Percentiles rank a stretch among this genome's conserved stretches.
These are phyloP conservation scores for Scaptomyza tumidula DNA, from an alignment of 2,888 invertebrate genomes.

Conservation along the genomic window DNA sequence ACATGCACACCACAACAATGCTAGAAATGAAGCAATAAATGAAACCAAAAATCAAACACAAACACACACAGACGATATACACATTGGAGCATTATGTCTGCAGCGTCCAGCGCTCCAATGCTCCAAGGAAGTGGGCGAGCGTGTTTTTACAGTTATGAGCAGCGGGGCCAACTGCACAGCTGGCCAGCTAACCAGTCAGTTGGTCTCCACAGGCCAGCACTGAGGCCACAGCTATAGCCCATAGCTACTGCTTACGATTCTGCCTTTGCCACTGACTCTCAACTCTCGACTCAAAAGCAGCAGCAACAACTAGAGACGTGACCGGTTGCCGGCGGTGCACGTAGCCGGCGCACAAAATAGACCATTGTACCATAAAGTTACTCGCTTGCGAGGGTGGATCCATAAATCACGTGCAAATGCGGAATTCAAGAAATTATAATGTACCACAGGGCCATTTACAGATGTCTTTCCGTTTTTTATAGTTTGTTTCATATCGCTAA, in stretches of 20 bases:
- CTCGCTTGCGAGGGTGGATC: conserved; percentile 35
- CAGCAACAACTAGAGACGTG: conserved; percentile 58
- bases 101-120: conserved; percentile 11
- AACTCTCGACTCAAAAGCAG: conserved; percentile 19
- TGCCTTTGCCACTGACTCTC: conserved; percentile 13
- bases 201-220: conserved; percentile 44
- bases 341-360: conserved; percentile 56
- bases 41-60: conserved; percentile 65
- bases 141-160: conserved; percentile 79
- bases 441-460: neutral
- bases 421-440: neutral
- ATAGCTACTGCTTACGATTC: conserved; percentile 17
- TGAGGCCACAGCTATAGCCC: conserved; percentile 9
- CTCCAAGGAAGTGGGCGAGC: conserved; percentile 79
- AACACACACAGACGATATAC: neutral
- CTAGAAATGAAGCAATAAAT: conserved; percentile 38
- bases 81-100: conserved; percentile 41
- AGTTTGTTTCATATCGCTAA: no score
- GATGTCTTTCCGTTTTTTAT: no score
- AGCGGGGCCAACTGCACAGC: conserved; percentile 61
- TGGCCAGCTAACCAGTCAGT: conserved; percentile 54
- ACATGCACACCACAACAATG: conserved; percentile 50
- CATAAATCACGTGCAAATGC: conserved; percentile 5
- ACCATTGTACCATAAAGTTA: conserved; percentile 38
- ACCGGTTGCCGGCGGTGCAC: conserved; percentile 73